phyloP scores from a whole-genome alignment of 2,113 vertebrate species.

The Syngnathus floridae region DNA sequence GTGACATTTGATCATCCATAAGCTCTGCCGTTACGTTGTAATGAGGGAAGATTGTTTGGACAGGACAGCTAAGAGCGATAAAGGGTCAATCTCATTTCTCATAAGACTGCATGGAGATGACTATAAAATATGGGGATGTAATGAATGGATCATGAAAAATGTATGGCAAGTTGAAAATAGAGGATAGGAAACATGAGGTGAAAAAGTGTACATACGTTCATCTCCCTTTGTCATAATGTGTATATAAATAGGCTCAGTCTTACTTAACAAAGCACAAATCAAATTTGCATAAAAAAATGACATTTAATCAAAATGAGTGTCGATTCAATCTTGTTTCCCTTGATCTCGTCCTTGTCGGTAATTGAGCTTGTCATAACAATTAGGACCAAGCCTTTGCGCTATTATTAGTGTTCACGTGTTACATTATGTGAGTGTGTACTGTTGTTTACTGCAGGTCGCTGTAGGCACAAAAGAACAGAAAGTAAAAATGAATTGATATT shows the following conservation, averaged over 20 bases:
- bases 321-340: not conserved
- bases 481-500: not conserved
- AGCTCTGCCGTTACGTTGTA: not conserved
- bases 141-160: not conserved
- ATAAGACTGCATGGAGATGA: not conserved
- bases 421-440: not conserved
- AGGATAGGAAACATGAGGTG: not conserved
- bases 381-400: not conserved
- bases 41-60: conserved; percentile 7
- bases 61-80: not conserved
- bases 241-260: not conserved
- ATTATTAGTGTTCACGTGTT: not conserved
- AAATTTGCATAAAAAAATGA: not conserved
- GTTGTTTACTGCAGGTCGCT: not conserved
- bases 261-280: not conserved
- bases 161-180: not conserved
- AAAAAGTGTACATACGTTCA: not conserved
- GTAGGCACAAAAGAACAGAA: not conserved
- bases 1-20: conserved; percentile 13
- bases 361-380: not conserved
- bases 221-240: not conserved
- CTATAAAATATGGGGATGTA: not conserved
- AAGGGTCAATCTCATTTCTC: not conserved
- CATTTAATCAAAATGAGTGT: not conserved
- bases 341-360: not conserved